These are phyloP conservation scores for Drosophila tani DNA, from an alignment of 1,140 invertebrate species.

Conservation along the genomic window DNA sequence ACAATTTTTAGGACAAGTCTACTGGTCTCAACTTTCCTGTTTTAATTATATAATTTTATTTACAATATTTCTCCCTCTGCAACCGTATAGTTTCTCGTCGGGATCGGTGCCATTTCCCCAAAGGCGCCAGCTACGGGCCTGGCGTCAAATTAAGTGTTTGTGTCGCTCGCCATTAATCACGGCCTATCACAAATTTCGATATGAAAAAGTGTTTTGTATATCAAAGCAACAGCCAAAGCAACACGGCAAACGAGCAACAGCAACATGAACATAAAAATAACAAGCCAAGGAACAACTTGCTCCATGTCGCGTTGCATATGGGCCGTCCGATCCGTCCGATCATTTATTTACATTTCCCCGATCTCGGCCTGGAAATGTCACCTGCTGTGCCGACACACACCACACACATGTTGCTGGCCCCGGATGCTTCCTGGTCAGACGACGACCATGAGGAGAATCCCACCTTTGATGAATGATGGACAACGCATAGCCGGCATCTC, in stretches of 20 bases:
- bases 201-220: slow-evolving; percentile 83
- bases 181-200: slow-evolving; percentile 83
- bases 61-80: slow-evolving; percentile 7
- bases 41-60: background rate
- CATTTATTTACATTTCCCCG: slow-evolving; percentile 56
- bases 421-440: slow-evolving; percentile 53
- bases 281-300: slow-evolving; percentile 70
- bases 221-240: slow-evolving; percentile 62
- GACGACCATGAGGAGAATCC: slow-evolving; percentile 5
- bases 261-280: slow-evolving; percentile 26
- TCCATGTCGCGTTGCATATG: slow-evolving; percentile 57
- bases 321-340: slow-evolving; percentile 53
- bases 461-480: slow-evolving; percentile 79
- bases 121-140: slow-evolving; percentile 76
- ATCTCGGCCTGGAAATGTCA: slow-evolving; percentile 75
- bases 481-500: slow-evolving; percentile 44
- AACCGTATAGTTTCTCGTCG: slow-evolving; percentile 12
- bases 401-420: slow-evolving; percentile 60
- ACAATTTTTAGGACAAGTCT: background rate
- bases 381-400: slow-evolving; percentile 82
- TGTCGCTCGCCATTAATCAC: slow-evolving; percentile 84
- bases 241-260: slow-evolving; percentile 10
- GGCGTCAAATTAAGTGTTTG: slow-evolving; percentile 85
- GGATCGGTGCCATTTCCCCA: slow-evolving; percentile 54
- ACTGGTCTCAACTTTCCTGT: background rate